A percentile compares a stretch with the other conserved stretches of the same genome.
These are phyloP conservation scores for Orchesellides sinensis DNA, from an alignment of 2,888 invertebrate species.

Conservation along the genomic window DNA sequence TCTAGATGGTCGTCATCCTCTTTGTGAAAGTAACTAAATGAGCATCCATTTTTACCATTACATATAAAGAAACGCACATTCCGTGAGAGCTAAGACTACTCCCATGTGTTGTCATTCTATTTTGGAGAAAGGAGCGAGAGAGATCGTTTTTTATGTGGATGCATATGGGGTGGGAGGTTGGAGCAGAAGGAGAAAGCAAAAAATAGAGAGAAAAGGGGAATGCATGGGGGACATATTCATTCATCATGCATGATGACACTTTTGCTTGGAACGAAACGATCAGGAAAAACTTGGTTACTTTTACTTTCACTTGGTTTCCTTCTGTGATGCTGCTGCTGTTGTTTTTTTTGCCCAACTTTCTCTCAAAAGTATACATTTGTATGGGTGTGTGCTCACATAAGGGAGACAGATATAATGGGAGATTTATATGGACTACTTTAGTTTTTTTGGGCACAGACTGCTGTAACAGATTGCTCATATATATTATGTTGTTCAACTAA, in stretches of 20 bases:
- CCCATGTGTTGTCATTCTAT: too few relatives aligned
- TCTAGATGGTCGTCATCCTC: neutral
- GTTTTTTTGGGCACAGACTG: too few relatives aligned
- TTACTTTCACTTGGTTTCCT: neutral
- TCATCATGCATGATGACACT: conserved; percentile 68
- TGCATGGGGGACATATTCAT: conserved; percentile 64
- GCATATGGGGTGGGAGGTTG: too few relatives aligned
- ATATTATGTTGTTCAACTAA: too few relatives aligned
- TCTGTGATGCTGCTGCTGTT: neutral
- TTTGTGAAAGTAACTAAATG: neutral
- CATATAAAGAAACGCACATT: too few relatives aligned
- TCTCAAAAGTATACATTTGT: neutral
- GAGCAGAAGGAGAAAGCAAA: conserved; percentile 12
- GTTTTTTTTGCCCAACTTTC: too few relatives aligned
- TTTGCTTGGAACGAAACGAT: conserved; percentile 27
- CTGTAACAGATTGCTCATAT: neutral
- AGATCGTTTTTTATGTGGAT: neutral
- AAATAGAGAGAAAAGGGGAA: conserved; percentile 16
- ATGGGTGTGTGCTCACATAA: too few relatives aligned
- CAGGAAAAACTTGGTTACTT: conserved; percentile 9
- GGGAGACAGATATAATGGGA: too few relatives aligned
- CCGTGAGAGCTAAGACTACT: too few relatives aligned
- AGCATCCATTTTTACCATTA: too few relatives aligned
- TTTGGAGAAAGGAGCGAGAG: neutral
- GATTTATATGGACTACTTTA: neutral